phyloP scores from a whole-genome alignment of 2,888 invertebrate genomes.

The Chalcis sispes region DNA sequence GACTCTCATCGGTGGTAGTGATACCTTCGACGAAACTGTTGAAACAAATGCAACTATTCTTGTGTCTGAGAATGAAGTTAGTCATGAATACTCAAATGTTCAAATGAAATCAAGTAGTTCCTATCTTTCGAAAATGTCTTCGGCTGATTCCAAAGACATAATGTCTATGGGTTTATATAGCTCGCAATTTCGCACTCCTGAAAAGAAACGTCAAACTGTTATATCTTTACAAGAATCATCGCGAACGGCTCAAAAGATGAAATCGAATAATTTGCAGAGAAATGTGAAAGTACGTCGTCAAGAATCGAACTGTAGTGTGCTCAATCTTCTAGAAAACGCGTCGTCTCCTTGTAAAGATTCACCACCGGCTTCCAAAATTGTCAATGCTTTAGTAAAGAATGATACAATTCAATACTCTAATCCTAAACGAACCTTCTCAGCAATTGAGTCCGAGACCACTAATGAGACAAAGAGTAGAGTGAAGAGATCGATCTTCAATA shows the following conservation, averaged over 20 bases:
- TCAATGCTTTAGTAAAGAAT: background rate
- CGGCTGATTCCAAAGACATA: conserved; percentile 19
- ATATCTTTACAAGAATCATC: background rate
- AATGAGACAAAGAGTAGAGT: conserved; percentile 35
- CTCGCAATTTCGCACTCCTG: conserved; percentile 50
- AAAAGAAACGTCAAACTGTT: conserved; percentile 49
- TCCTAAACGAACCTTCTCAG: conserved; percentile 64
- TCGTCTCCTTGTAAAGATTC: conserved; percentile 72
- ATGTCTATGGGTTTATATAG: background rate
- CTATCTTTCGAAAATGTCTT: background rate
- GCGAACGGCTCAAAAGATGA: conserved; percentile 23
- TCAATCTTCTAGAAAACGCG: conserved; percentile 69
- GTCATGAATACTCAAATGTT: conserved; percentile 55
- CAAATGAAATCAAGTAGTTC: conserved; percentile 59
- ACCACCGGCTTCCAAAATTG: conserved; percentile 67
- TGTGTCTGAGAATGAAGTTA: conserved; percentile 61
- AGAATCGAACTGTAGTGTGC: conserved; percentile 50
- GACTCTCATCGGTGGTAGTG: conserved; percentile 22
- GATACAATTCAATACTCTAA: conserved; percentile 64
- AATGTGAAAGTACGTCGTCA: conserved; percentile 30
- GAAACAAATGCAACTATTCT: conserved; percentile 61
- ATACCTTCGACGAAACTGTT: conserved; percentile 57
- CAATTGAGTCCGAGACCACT: conserved; percentile 11
- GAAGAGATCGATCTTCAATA: conserved; percentile 45
- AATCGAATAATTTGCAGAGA: conserved; percentile 4